Percentiles rank a stretch among this genome's conserved stretches.
phyloP scores from a whole-genome alignment of 1,140 invertebrate species.

The Bombus impatiens region DNA sequence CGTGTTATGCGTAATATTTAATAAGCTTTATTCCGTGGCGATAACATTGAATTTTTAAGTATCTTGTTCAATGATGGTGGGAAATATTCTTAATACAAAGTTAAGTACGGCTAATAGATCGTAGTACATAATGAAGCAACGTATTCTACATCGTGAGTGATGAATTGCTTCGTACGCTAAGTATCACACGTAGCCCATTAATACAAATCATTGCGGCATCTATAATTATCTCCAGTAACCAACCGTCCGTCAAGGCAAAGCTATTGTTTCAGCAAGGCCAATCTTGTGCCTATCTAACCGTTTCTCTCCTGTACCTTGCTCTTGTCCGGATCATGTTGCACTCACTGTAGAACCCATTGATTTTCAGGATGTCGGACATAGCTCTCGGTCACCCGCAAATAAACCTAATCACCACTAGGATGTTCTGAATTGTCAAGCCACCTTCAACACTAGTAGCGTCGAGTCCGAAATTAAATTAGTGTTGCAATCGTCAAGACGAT shows the following conservation, averaged over 20 bases:
- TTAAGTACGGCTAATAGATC: too few relatives aligned
- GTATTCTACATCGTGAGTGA: background rate
- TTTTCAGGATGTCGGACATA: conserved; percentile 75
- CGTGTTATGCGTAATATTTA: too few relatives aligned
- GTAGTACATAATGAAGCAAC: too few relatives aligned
- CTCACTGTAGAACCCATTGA: conserved; percentile 65
- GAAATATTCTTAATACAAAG: too few relatives aligned
- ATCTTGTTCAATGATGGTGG: too few relatives aligned
- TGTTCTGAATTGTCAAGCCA: conserved; percentile 73
- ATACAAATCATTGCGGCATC: conserved; percentile 25
- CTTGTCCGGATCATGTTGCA: conserved; percentile 44
- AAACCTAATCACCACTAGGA: conserved; percentile 76
- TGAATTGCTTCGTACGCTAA: conserved; percentile 5
- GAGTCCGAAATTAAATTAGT: conserved; percentile 54
- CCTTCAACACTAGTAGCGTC: conserved; percentile 61
- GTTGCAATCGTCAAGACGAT: conserved; percentile 42
- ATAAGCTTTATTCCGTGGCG: too few relatives aligned
- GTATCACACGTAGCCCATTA: conserved; percentile 19
- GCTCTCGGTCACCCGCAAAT: conserved; percentile 75
- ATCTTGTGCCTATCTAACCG: conserved; percentile 59
- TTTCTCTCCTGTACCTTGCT: conserved; percentile 45
- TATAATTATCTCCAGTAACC: conserved; percentile 47
- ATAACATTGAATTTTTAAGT: too few relatives aligned
- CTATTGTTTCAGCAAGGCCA: conserved; percentile 57
- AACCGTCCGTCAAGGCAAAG: conserved; percentile 39